phyloP scores from a whole-genome alignment of 2,888 invertebrate genomes.

The Lomographa bimaculata region DNA sequence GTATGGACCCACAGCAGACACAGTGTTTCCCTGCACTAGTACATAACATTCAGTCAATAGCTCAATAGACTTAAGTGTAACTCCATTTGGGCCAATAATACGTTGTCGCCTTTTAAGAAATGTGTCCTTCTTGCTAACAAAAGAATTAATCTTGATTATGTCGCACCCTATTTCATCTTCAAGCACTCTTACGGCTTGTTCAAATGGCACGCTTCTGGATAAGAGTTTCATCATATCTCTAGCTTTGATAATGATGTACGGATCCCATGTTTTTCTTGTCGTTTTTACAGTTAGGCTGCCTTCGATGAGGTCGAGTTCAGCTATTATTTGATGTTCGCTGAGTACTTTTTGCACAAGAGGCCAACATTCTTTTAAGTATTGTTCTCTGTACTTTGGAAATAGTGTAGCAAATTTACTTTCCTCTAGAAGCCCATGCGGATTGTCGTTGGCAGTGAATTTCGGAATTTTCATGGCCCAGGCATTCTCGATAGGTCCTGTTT shows the following conservation, averaged over 20 bases:
- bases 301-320: conserved; percentile 96
- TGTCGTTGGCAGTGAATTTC: conserved; percentile 93
- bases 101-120: conserved; percentile 97
- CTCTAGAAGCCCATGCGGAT: conserved; percentile 93
- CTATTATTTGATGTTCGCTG: conserved; percentile 90
- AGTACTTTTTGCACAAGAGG: conserved; percentile 95
- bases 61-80: conserved; percentile 98
- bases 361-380: conserved; percentile 97
- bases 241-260: conserved; percentile 97
- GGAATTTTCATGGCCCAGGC: conserved; percentile 95
- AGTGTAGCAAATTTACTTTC: conserved; percentile 98
- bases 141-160: conserved; percentile 97
- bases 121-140: conserved; percentile 95
- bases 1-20: conserved; percentile 97
- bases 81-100: conserved; percentile 98
- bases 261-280: conserved; percentile 99
- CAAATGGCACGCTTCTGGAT: conserved; percentile 97
- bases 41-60: conserved; percentile 98
- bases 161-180: conserved; percentile 97
- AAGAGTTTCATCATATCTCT: conserved; percentile 97
- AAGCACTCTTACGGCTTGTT: conserved; percentile 94
- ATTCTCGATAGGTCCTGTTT: conserved; percentile 88
- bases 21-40: conserved; percentile 98
- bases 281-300: conserved; percentile 97
- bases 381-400: conserved; percentile 98